Percentiles rank a stretch among this genome's conserved stretches.
Conservation (phyloP, 2,888 invertebrate species). For the Venusia cambrica region DNA sequence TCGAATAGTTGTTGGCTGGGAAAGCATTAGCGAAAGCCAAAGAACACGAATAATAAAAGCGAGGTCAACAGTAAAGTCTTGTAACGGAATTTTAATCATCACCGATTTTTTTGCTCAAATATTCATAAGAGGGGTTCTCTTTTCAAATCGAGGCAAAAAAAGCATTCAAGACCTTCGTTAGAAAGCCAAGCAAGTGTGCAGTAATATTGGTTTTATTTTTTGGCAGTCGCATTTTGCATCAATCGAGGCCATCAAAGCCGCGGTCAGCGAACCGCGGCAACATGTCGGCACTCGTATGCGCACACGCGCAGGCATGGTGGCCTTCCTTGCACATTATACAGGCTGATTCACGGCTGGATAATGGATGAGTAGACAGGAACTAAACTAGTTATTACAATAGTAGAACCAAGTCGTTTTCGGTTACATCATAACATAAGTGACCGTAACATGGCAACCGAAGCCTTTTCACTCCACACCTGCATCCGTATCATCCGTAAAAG, state of each 20-base stretch:
- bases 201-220: slow-evolving; percentile 16
- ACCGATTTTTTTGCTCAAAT: slow-evolving; percentile 1
- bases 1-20: neutral
- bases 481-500: too few relatives aligned
- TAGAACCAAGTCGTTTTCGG: too few relatives aligned
- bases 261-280: slow-evolving; percentile 59
- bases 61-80: slow-evolving; percentile 9
- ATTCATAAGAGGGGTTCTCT: too few relatives aligned
- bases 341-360: slow-evolving; percentile 7
- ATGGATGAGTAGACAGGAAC: too few relatives aligned
- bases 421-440: too few relatives aligned
- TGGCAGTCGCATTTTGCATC: slow-evolving; percentile 25
- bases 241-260: slow-evolving; percentile 32
- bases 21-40: slow-evolving; percentile 12
- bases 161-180: too few relatives aligned
- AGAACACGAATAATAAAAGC: slow-evolving; percentile 14
- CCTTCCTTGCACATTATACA: slow-evolving; percentile 13
- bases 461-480: too few relatives aligned
- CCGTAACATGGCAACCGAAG: too few relatives aligned
- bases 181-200: slow-evolving; percentile 3
- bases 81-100: slow-evolving; percentile 11
- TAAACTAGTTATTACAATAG: too few relatives aligned
- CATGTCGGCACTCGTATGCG: slow-evolving; percentile 49
- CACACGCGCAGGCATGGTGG: slow-evolving; percentile 27
- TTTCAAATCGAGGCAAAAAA: too few relatives aligned